Conservation (phyloP, 1,140 invertebrate species). For the Coptotermes formosanus region DNA sequence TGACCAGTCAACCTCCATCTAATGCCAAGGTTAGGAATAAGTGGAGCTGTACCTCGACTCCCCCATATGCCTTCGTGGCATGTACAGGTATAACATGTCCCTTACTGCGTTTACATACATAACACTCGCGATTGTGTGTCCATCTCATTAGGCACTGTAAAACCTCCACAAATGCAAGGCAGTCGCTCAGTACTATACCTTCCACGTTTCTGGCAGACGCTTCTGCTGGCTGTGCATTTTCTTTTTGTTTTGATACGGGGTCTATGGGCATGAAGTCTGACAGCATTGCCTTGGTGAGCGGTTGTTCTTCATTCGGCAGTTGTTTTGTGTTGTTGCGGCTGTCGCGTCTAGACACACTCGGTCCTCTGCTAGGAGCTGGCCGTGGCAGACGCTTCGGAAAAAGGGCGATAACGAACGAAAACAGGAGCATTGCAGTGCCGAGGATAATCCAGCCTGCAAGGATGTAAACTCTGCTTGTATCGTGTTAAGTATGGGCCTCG, state of each 20-base stretch:
- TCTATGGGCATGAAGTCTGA: constrained; percentile 16
- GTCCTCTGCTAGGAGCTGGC: constrained; percentile 19
- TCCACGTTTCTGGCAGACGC: not conserved
- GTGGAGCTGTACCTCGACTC: too few relatives aligned
- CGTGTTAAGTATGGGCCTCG: too few relatives aligned
- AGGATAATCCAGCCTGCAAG: constrained; percentile 57
- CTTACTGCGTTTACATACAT: too few relatives aligned
- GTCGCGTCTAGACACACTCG: not conserved
- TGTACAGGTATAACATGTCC: too few relatives aligned
- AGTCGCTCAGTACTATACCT: too few relatives aligned
- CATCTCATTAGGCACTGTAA: too few relatives aligned
- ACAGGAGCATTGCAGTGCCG: constrained; percentile 56
- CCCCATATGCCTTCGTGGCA: too few relatives aligned
- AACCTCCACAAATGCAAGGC: too few relatives aligned
- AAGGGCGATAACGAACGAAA: constrained; percentile 57
- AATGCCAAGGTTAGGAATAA: too few relatives aligned
- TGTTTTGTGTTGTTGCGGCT: constrained; percentile 35
- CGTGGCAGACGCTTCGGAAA: constrained; percentile 57
- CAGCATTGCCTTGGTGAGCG: constrained; percentile 20
- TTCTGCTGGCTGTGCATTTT: constrained; percentile 31
- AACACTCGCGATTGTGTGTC: too few relatives aligned
- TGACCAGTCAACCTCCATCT: too few relatives aligned
- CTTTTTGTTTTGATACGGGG: not conserved
- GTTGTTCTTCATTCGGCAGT: constrained; percentile 25
- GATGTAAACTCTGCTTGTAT: too few relatives aligned